Conservation (phyloP, 2,888 invertebrate species). For the Allacma fusca region DNA sequence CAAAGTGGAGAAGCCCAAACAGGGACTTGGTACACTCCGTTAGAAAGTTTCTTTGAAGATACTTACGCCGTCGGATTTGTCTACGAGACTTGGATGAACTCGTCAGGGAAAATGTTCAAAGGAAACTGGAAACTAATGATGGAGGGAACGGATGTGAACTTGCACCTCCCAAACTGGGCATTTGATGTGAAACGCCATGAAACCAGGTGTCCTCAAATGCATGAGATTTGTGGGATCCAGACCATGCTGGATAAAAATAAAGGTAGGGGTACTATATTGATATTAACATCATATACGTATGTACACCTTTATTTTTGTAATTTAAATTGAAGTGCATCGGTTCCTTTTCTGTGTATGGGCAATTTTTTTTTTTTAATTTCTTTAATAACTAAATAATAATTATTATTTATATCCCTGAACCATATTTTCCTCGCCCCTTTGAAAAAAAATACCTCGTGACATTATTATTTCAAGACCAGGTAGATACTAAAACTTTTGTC, state of each 20-base stretch:
- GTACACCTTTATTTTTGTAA: no score
- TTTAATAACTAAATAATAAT: no score
- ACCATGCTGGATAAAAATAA: slow-evolving; percentile 1
- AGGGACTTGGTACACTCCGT: neutral
- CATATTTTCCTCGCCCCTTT: no score
- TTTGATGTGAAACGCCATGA: neutral
- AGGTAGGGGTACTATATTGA: no score
- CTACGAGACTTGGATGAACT: neutral
- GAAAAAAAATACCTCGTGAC: no score
- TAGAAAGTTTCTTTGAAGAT: neutral
- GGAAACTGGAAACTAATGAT: neutral
- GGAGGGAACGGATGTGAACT: neutral
- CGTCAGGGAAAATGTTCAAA: neutral
- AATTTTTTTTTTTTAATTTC: no score
- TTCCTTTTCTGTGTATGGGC: no score
- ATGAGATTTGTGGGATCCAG: slow-evolving; percentile 8
- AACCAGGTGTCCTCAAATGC: neutral
- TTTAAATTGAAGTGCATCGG: no score
- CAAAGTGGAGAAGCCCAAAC: neutral
- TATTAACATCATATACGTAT: no score
- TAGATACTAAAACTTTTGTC: no score
- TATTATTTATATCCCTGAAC: no score
- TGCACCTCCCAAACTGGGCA: neutral
- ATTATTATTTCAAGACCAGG: no score
- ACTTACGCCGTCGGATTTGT: neutral